These are phyloP conservation scores for Drosophila bocqueti DNA, from an alignment of 1,140 invertebrate species.

Conservation along the genomic window DNA sequence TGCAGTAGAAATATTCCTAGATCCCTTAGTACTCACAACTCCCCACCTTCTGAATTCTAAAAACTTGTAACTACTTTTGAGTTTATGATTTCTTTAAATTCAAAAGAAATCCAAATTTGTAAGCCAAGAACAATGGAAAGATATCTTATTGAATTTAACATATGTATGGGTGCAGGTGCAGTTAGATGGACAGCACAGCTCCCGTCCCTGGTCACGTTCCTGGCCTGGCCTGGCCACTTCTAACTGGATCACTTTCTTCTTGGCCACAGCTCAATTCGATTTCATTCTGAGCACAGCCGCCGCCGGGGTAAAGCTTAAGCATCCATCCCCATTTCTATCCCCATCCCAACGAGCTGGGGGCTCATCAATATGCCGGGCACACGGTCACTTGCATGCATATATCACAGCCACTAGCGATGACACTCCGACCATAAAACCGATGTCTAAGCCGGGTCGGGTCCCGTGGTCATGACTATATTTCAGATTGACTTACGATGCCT, in stretches of 20 bases:
- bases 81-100: neutral
- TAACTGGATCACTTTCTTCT: slow-evolving; percentile 59
- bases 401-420: slow-evolving; percentile 21
- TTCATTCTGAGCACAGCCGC: slow-evolving; percentile 51
- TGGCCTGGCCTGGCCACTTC: slow-evolving; percentile 25
- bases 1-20: neutral
- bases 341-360: neutral
- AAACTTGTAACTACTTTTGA: too few relatives aligned
- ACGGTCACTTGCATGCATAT: slow-evolving; percentile 10
- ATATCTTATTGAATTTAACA: neutral
- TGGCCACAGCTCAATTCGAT: slow-evolving; percentile 44
- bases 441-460: neutral
- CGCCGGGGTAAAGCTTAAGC: slow-evolving; percentile 22
- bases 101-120: neutral
- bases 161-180: slow-evolving; percentile 23
- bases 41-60: too few relatives aligned
- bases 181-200: neutral
- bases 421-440: slow-evolving; percentile 15
- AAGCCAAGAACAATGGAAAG: neutral
- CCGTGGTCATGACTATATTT: slow-evolving; percentile 7
- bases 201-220: slow-evolving; percentile 48
- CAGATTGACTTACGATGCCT: slow-evolving; percentile 19
- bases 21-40: neutral
- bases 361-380: slow-evolving; percentile 48
- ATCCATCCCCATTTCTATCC: slow-evolving; percentile 19